Conservation (phyloP, 2,888 invertebrate genomes). For the Andrena trimmerana region DNA sequence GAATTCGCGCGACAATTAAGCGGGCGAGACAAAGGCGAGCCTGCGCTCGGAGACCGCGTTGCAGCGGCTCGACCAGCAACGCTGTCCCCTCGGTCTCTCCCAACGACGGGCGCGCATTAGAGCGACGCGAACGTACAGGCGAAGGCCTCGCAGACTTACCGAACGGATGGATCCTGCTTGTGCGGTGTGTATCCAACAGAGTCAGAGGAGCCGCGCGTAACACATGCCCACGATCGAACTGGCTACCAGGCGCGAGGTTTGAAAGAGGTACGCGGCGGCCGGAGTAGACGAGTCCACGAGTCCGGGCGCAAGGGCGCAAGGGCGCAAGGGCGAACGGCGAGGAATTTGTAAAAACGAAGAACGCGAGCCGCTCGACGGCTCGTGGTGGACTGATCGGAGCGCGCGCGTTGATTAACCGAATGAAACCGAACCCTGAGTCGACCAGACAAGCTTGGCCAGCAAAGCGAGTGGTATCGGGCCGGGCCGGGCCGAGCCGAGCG, state of each 20-base stretch:
- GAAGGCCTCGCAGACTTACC: constrained; percentile 26
- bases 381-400: constrained; percentile 65
- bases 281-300: no score
- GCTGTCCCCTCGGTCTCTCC: neutral
- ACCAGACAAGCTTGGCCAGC: constrained; percentile 28
- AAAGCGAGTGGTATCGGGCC: constrained; percentile 42
- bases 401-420: constrained; percentile 57
- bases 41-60: neutral
- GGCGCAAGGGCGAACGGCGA: neutral
- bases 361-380: constrained; percentile 61
- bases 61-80: neutral
- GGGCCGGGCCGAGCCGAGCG: constrained; percentile 47
- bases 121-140: no score
- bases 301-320: neutral
- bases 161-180: neutral
- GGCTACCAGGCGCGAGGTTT: neutral
- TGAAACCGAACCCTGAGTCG: constrained; percentile 36
- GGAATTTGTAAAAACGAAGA: neutral
- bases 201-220: constrained; percentile 46
- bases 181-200: constrained; percentile 12
- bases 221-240: constrained; percentile 59
- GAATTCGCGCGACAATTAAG: constrained; percentile 55
- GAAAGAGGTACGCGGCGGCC: no score
- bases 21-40: constrained; percentile 19
- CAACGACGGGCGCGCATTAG: neutral